A percentile compares a stretch with the other conserved stretches of the same genome.
Evolutionary conservation across 1,140 invertebrate species (phyloP).

Genomic region (Trichonephila clavata): DNA sequence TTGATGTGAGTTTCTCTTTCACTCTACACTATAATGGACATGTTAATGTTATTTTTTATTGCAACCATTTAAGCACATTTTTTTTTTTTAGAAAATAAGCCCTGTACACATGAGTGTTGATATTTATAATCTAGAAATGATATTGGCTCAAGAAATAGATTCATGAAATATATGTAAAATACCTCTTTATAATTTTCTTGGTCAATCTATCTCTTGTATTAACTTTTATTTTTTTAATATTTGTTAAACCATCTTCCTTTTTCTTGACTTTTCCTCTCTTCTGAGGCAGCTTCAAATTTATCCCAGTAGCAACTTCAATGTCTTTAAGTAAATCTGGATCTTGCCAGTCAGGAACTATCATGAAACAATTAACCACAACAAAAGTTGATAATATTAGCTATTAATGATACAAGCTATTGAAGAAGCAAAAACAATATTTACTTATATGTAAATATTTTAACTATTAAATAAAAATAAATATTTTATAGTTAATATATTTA

Average conservation of each 20-base stretch:
- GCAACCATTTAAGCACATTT: too few species aligned
- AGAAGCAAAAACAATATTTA: too few species aligned
- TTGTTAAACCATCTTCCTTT: constrained; percentile 80
- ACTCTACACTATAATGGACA: too few species aligned
- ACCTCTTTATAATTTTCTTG: constrained; percentile 78
- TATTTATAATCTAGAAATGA: too few species aligned
- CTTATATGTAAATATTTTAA: too few species aligned
- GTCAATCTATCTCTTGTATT: constrained; percentile 80
- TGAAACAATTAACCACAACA: neutral
- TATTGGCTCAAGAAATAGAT: too few species aligned
- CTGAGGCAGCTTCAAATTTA: constrained; percentile 79
- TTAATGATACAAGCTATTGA: neutral
- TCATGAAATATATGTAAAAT: neutral
- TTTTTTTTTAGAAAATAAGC: too few species aligned
- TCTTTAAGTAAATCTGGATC: constrained; percentile 84
- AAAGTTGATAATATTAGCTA: neutral
- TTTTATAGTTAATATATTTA: too few species aligned
- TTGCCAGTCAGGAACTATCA: constrained; percentile 83
- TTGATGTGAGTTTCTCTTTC: too few species aligned
- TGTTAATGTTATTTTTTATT: too few species aligned
- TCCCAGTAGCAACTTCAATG: constrained; percentile 81
- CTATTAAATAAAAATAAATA: too few species aligned
- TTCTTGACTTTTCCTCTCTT: constrained; percentile 68
- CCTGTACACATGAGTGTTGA: too few species aligned
- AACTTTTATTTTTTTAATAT: constrained; percentile 80